Base-by-base conservation (phyloP, 2,888 invertebrate genomes). In the Icerya purchasi region DNA sequence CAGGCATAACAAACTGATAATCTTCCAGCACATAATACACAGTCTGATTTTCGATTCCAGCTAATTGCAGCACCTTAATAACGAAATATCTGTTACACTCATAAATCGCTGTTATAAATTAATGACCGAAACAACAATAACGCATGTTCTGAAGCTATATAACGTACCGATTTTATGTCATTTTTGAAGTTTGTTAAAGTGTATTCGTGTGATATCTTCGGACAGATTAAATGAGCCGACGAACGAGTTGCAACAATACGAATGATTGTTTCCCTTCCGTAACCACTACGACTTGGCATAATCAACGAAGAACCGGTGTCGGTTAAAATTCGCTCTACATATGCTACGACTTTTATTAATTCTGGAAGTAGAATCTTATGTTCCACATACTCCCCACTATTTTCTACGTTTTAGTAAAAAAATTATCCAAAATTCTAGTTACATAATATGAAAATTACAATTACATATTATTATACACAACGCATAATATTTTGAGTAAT, bases 1-100 rank as follows among this genome's bases (percentile, higher is more conserved):
- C 74, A 5, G 78, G 73, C 64, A 81, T 78, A 20, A 78, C 74
- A 22, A 86, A 73, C 71, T 89, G 84, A 68, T 83, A 81, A 67
- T 92, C 90, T 68, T 92, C 90, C 10, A 92, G 72, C n/a, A 89
- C 68, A 52, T 92, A 72, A 57, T 85, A 79, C 0, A 82, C 81
- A 67, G 82, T 78, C 69, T 88, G 83, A 19, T 82, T 82, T 60
- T 90, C 88, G 54, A 89, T 72, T 22, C 84, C 88, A n/a, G 86
- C 81, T 52, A 75, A 70, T 72, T 87, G 85, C 75, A 86, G 79
- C 5, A 80, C 81, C 82, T 84, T 67, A 25, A 50, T n/a, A n/a
- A n/a, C n/a, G n/a, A n/a, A n/a, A n/a, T n/a, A n/a, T n/a, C n/a
- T n/a, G n/a, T n/a, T n/a, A n/a, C n/a, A n/a, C n/a, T n/a, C n/a